phyloP scores from a whole-genome alignment of 2,888 invertebrate genomes.

The Stramonita haemastoma region DNA sequence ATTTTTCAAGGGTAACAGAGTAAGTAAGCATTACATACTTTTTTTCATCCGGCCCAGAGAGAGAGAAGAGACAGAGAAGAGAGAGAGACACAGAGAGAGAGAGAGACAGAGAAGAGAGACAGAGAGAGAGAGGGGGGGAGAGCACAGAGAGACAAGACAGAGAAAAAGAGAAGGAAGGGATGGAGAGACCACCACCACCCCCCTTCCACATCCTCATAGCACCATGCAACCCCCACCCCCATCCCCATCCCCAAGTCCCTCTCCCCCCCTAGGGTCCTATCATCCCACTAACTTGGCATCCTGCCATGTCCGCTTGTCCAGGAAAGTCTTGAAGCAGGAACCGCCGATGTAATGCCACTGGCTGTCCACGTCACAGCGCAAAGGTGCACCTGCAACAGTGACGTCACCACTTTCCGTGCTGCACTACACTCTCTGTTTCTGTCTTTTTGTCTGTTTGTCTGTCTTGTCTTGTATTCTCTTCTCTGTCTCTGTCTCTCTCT shows the following conservation, averaged over 20 bases:
- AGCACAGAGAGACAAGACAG: not conserved
- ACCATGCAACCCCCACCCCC: not conserved
- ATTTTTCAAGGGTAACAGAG: too few species aligned
- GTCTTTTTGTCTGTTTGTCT: too few species aligned
- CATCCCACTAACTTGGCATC: constrained; percentile 52
- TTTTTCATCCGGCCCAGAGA: too few species aligned
- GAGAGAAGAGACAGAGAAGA: too few species aligned
- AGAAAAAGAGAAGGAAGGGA: not conserved
- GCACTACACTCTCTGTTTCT: not conserved
- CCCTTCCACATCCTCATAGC: not conserved
- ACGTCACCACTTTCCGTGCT: not conserved
- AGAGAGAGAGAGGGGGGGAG: too few species aligned
- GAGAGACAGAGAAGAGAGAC: too few species aligned
- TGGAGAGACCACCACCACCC: not conserved
- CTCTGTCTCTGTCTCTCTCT: not conserved
- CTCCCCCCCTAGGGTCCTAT: not conserved
- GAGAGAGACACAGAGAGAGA: too few species aligned
- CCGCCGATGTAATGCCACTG: constrained; percentile 60
- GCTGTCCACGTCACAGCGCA: constrained; percentile 59
- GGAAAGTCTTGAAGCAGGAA: constrained; percentile 59
- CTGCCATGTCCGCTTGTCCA: constrained; percentile 50
- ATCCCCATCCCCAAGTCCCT: not conserved
- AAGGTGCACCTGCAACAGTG: constrained; percentile 54
- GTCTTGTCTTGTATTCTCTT: too few species aligned
- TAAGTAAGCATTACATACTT: too few species aligned